phyloP scores from a whole-genome alignment of 2,797 vertebrate species.

The Notamacropus eugenii region DNA sequence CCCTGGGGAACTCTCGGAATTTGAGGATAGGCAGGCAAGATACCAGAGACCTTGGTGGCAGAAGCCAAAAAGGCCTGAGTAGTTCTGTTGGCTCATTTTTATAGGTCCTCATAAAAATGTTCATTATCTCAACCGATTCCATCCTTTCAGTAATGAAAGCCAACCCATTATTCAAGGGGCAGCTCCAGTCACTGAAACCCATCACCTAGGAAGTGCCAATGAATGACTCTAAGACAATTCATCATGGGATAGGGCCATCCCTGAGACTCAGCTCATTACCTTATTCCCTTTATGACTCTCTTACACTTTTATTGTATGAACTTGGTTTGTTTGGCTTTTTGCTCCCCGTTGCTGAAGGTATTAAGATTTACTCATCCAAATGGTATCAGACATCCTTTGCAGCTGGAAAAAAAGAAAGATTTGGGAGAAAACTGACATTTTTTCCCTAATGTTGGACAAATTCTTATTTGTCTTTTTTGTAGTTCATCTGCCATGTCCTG shows the following conservation, averaged over 20 bases:
- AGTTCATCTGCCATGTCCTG: background rate
- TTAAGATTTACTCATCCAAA: background rate
- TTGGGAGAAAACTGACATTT: background rate
- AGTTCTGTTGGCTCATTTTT: background rate
- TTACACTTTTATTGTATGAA: background rate
- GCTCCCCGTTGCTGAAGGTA: background rate
- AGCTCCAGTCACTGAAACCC: background rate
- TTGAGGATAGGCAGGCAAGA: background rate
- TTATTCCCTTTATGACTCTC: background rate
- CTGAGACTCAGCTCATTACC: background rate
- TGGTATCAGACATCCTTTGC: background rate
- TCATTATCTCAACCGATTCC: background rate
- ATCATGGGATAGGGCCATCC: background rate
- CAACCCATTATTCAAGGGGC: background rate
- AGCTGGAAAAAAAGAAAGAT: background rate
- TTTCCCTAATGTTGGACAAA: background rate
- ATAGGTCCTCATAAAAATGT: background rate
- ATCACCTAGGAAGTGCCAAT: background rate
- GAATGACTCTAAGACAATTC: background rate
- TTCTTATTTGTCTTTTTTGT: background rate
- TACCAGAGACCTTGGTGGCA: background rate
- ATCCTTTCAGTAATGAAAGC: background rate
- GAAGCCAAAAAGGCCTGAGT: background rate
- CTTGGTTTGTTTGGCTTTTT: background rate
- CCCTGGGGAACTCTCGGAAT: background rate